Conservation (phyloP, 2,888 invertebrate genomes). For the Erannis defoliaria region DNA sequence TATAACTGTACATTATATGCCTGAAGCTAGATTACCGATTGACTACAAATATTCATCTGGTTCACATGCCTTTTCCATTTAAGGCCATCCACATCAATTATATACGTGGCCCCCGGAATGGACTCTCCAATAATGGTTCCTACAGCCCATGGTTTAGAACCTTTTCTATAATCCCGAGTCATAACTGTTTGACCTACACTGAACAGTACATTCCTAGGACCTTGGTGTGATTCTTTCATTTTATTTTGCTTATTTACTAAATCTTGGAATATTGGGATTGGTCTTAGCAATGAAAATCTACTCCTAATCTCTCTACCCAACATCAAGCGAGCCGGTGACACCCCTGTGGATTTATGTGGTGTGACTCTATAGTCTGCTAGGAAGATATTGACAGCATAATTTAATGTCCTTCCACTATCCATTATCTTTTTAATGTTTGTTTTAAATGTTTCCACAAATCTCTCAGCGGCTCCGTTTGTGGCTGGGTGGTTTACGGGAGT, state of each 20-base stretch:
- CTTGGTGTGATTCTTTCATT: not conserved
- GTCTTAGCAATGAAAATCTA: not conserved
- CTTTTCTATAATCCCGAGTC: not conserved
- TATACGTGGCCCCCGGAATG: not conserved
- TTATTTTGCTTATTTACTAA: not conserved
- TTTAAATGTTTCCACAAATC: not conserved
- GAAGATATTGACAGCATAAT: not conserved
- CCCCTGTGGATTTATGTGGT: not conserved
- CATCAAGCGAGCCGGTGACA: not conserved
- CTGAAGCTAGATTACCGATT: not conserved
- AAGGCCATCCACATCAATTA: not conserved
- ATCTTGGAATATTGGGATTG: not conserved
- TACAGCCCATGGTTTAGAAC: not conserved
- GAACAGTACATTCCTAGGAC: not conserved
- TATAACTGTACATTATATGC: not conserved
- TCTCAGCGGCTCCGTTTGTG: no score
- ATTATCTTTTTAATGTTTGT: not conserved
- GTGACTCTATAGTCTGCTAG: not conserved
- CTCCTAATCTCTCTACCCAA: not conserved
- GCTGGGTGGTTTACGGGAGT: no score
- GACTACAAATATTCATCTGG: not conserved
- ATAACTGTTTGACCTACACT: not conserved
- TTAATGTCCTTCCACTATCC: not conserved
- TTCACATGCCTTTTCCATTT: not conserved
- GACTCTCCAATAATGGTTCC: not conserved